A percentile compares a stretch with the other conserved stretches of the same genome.
Evolutionary conservation across 2,113 vertebrate species (phyloP).

Genomic region (Blennius ocellaris): DNA sequence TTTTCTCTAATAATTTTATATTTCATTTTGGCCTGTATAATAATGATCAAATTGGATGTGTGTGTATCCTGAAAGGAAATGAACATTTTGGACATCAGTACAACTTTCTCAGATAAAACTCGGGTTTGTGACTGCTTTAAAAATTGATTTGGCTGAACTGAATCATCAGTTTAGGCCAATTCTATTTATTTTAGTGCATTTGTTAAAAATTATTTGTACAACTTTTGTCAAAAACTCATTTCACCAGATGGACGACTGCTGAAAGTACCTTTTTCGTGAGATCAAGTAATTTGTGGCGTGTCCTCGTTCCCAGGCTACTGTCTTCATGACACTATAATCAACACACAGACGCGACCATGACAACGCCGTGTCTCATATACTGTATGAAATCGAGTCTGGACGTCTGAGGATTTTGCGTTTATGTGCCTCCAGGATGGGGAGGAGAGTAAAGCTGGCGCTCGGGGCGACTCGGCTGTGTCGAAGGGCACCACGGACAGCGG

Average conservation of each 20-base stretch:
- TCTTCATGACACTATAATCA: conserved; percentile 26
- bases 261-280: background rate
- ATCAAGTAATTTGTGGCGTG: background rate
- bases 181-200: too few species aligned
- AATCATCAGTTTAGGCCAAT: too few species aligned
- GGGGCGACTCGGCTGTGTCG: conserved; percentile 81
- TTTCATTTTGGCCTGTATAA: too few species aligned
- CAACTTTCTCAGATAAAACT: too few species aligned
- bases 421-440: conserved; percentile 48
- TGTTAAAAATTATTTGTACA: too few species aligned
- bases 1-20: too few species aligned
- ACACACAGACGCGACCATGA: conserved; percentile 30
- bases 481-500: conserved; percentile 83
- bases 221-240: too few species aligned
- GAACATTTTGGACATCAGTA: too few species aligned
- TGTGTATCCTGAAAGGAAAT: too few species aligned
- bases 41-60: too few species aligned
- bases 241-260: background rate
- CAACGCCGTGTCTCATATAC: conserved; percentile 1
- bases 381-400: background rate
- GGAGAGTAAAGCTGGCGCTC: conserved; percentile 52
- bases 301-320: conserved; percentile 17
- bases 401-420: background rate
- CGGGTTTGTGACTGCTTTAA: too few species aligned
- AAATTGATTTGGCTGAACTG: too few species aligned